Percentiles rank a stretch among this genome's conserved stretches.
phyloP scores from a whole-genome alignment of 2,113 vertebrate genomes.

The Pteropus alecto region DNA sequence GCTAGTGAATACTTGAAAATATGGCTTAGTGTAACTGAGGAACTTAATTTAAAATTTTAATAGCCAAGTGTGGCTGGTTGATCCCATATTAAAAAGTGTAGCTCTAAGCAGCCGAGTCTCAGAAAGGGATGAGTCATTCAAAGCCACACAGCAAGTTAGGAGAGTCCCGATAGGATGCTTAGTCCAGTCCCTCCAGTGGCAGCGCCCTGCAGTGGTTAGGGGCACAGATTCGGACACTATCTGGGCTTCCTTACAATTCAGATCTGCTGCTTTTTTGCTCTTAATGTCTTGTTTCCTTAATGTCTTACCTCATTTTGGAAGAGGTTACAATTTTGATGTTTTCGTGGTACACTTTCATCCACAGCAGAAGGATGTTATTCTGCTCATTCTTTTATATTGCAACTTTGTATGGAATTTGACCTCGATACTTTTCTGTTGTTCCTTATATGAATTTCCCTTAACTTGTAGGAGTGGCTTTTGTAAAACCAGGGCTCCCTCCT shows the following conservation, averaged over 20 bases:
- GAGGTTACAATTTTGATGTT: background rate
- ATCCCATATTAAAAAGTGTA: background rate
- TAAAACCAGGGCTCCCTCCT: background rate
- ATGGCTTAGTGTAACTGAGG: background rate
- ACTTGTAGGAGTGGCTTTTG: background rate
- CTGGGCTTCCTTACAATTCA: background rate
- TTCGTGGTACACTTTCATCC: background rate
- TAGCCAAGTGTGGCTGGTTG: background rate
- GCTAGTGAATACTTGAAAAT: background rate
- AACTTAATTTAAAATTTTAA: background rate
- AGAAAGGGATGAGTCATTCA: background rate
- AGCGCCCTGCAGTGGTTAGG: rapidly evolving
- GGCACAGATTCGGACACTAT: background rate
- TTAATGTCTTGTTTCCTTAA: background rate
- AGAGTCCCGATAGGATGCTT: background rate
- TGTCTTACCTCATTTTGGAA: background rate
- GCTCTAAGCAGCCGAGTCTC: background rate
- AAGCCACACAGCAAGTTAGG: background rate
- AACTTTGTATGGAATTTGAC: background rate
- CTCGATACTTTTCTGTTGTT: background rate
- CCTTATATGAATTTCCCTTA: background rate
- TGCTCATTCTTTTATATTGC: background rate
- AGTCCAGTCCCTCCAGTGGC: background rate
- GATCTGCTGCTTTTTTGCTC: too few relatives aligned
- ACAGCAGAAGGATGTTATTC: background rate